Conservation (phyloP, 30 jellyfish, hydroid and myxozoan genomes). For the Cassiopea xamachana region DNA sequence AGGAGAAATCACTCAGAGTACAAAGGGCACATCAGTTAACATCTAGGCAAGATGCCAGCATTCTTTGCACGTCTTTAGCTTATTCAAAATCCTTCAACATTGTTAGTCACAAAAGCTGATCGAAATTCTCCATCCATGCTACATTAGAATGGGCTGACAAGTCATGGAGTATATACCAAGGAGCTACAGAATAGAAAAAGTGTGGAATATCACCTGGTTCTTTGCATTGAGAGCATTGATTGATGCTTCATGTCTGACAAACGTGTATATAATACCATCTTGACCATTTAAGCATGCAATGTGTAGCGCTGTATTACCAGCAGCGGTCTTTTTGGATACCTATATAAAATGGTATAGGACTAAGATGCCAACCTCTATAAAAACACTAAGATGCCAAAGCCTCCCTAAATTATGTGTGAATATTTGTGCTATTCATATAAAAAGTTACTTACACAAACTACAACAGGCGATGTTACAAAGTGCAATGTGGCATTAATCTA, state of each 20-base stretch:
- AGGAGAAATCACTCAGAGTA: too few species aligned
- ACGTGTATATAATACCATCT: slow-evolving; percentile 77
- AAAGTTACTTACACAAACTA: too few species aligned
- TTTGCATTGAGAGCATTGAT: slow-evolving; percentile 75
- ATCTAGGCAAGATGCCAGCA: too few species aligned
- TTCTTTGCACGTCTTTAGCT: too few species aligned
- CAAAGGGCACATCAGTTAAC: too few species aligned
- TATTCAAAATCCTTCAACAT: too few species aligned
- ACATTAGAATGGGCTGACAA: not conserved
- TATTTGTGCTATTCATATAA: too few species aligned
- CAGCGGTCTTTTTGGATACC: slow-evolving; percentile 80
- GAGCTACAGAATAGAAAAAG: not conserved
- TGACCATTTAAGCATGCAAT: slow-evolving; percentile 97
- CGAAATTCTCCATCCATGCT: not conserved
- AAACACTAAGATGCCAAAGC: too few species aligned
- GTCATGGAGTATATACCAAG: not conserved
- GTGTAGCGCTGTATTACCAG: slow-evolving; percentile 94
- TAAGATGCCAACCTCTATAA: not conserved
- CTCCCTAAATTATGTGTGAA: too few species aligned
- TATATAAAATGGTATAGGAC: not conserved
- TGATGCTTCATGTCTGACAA: slow-evolving; percentile 69
- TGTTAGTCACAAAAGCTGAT: too few species aligned
- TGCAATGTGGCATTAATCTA: too few species aligned
- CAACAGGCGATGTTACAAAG: too few species aligned
- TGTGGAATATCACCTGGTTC: slow-evolving; percentile 76